Conservation (phyloP, 1,140 invertebrate genomes). For the Caenorhabditis latens region DNA sequence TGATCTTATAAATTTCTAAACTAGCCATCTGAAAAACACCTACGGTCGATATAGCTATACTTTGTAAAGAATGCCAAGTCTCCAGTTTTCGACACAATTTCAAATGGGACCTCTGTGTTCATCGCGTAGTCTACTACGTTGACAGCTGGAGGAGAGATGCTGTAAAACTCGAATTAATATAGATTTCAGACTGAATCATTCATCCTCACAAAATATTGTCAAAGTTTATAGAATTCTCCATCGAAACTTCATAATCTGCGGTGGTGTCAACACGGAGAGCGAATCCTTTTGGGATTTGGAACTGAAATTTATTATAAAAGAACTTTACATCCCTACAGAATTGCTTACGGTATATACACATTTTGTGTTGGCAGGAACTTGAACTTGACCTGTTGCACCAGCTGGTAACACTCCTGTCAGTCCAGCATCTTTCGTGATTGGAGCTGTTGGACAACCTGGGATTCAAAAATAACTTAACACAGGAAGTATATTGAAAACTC, state of each 20-base stretch:
- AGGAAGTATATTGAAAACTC: no score
- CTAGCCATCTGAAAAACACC: not conserved
- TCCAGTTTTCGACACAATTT: not conserved
- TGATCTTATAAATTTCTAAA: no score
- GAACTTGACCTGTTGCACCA: not conserved
- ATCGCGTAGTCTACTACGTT: not conserved
- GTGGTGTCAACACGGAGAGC: not conserved
- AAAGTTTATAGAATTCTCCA: not conserved
- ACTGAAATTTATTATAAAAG: not conserved
- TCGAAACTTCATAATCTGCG: conserved; percentile 10
- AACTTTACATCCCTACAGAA: not conserved
- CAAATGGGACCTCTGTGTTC: not conserved
- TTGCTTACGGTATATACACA: conserved; percentile 3
- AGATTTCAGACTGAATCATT: not conserved
- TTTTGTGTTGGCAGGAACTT: not conserved
- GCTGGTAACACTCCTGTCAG: not conserved
- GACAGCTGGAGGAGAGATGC: not conserved
- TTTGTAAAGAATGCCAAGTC: not conserved
- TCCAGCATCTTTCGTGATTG: conserved; percentile 6
- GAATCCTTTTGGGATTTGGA: conserved; percentile 28
- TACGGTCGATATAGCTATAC: conserved; percentile 5
- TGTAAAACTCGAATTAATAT: not conserved
- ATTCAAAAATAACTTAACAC: no score
- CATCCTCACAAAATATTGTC: not conserved
- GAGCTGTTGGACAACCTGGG: not conserved